A percentile compares a stretch with the other conserved stretches of the same genome.
Conservation (phyloP, 2,113 vertebrate genomes). For the Camelus dromedarius region DNA sequence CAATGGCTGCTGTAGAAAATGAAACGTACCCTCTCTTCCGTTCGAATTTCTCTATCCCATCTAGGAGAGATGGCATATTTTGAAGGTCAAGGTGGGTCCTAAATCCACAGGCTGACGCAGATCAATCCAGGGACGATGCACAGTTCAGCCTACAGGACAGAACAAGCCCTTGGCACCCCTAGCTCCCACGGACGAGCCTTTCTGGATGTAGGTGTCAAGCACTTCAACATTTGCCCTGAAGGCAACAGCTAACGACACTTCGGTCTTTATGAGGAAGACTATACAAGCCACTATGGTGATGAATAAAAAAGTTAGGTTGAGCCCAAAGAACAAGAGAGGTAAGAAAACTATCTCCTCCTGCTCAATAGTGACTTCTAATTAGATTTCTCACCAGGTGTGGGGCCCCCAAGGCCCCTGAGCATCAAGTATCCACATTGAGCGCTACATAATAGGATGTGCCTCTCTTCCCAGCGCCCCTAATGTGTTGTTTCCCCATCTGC, state of each 20-base stretch:
- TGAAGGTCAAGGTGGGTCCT: not conserved
- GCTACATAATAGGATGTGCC: conserved; percentile 32
- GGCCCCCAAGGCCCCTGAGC: conserved; percentile 32
- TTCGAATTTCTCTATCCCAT: not conserved
- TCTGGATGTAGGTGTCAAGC: not conserved
- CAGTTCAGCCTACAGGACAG: not conserved
- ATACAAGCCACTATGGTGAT: not conserved
- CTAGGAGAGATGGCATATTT: not conserved
- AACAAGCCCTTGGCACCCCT: not conserved
- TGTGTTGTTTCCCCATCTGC: not conserved
- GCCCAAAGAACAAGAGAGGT: not conserved
- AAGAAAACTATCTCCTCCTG: conserved; percentile 48
- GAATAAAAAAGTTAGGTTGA: not conserved
- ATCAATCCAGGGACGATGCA: not conserved
- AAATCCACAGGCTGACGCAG: not conserved
- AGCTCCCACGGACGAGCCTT: not conserved
- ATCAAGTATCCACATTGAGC: conserved; percentile 72
- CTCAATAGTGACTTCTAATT: conserved; percentile 7
- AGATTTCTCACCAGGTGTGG: conserved; percentile 73
- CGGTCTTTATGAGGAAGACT: not conserved
- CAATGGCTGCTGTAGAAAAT: not conserved
- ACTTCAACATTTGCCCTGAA: conserved; percentile 5
- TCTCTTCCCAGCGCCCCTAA: conserved; percentile 47
- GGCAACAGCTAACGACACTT: not conserved
- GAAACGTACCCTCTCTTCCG: not conserved